A percentile compares a stretch with the other conserved stretches of the same genome.
These are phyloP conservation scores for Luperina nickerlii DNA, from an alignment of 2,888 invertebrate species.

Conservation along the genomic window DNA sequence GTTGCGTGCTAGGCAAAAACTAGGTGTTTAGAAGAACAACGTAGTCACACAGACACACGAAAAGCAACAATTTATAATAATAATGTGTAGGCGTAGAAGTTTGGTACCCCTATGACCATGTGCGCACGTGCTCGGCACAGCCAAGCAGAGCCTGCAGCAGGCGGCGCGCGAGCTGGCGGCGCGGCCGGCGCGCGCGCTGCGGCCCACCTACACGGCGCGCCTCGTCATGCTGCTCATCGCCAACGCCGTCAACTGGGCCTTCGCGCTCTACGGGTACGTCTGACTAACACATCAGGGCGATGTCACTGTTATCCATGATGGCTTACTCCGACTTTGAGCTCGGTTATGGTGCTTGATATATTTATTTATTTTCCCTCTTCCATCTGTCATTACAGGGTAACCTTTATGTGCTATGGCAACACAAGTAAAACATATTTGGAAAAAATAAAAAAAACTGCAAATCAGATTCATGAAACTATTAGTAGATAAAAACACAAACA, in stretches of 20 bases:
- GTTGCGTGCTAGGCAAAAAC: neutral
- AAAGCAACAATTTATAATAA: neutral
- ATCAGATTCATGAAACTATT: too few relatives aligned
- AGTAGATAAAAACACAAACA: too few relatives aligned
- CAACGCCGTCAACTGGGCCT: constrained; percentile 92
- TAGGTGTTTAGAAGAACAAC: neutral
- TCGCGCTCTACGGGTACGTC: constrained; percentile 92
- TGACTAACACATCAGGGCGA: neutral
- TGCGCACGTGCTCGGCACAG: constrained; percentile 60
- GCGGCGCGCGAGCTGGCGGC: constrained; percentile 79
- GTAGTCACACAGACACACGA: neutral
- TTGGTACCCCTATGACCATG: neutral
- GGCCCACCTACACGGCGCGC: constrained; percentile 87
- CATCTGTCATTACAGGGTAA: neutral
- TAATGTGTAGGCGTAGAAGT: neutral
- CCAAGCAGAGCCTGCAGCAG: constrained; percentile 76
- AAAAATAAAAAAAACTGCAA: too few relatives aligned
- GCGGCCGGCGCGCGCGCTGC: constrained; percentile 67
- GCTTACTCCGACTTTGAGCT: neutral
- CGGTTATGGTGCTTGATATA: neutral
- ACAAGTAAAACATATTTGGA: too few relatives aligned
- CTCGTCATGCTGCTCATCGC: constrained; percentile 91
- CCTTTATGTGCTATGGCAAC: neutral
- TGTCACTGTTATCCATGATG: neutral
- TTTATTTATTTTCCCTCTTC: neutral